Evolutionary conservation across 2,113 vertebrate genomes (phyloP).

Genomic region (Gadus chalcogrammus): DNA sequence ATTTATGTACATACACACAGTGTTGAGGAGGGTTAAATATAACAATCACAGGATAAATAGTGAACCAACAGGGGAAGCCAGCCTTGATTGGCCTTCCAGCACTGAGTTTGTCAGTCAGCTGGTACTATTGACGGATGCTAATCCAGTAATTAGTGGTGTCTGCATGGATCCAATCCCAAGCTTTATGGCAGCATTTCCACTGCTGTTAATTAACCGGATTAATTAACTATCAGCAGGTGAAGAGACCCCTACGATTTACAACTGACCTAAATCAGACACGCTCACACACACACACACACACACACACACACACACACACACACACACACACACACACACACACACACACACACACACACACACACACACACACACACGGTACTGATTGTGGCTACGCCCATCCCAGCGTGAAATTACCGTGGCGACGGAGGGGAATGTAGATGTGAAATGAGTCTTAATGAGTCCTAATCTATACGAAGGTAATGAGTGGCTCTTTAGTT

Average conservation of each 20-base stretch:
- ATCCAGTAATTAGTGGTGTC: constrained; percentile 70
- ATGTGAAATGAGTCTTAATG: constrained; percentile 26
- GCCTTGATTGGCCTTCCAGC: background rate
- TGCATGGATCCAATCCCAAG: constrained; percentile 49
- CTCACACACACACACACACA: constrained; percentile 25
- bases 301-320: constrained; percentile 17
- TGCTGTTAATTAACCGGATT: constrained; percentile 69
- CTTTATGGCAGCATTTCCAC: constrained; percentile 64
- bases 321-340: constrained; percentile 21
- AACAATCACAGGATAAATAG: too few relatives aligned
- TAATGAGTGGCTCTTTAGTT: constrained; percentile 21
- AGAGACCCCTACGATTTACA: constrained; percentile 59
- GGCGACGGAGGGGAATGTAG: background rate
- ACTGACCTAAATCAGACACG: constrained; percentile 43
- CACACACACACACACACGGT: constrained; percentile 8
- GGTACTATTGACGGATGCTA: constrained; percentile 62
- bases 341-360: constrained; percentile 24
- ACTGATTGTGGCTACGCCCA: constrained; percentile 11
- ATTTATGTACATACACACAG: too few relatives aligned
- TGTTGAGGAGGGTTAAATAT: too few relatives aligned
- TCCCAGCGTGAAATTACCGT: background rate
- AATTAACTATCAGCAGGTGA: constrained; percentile 30
- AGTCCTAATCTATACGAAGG: constrained; percentile 21
- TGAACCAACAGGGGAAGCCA: background rate
- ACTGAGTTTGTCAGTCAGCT: constrained; percentile 15